A percentile compares a stretch with the other conserved stretches of the same genome.
Conservation (phyloP, 2,888 invertebrate genomes). For the Lasioglossum calceatum region DNA sequence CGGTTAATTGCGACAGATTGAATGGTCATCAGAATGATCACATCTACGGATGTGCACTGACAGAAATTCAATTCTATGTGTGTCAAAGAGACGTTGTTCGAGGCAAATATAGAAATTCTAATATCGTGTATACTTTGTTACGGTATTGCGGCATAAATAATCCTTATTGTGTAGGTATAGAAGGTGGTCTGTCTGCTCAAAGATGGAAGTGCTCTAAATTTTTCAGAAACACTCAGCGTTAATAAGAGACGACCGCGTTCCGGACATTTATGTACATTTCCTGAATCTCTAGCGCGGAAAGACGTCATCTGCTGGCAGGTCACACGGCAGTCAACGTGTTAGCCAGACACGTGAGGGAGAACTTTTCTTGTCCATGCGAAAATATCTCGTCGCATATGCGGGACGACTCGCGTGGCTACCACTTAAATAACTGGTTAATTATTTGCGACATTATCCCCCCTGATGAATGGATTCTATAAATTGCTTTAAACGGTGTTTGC, state of each 20-base stretch:
- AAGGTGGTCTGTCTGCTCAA: neutral
- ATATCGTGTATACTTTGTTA: neutral
- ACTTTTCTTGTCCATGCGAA: slow-evolving; percentile 3
- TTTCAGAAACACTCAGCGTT: slow-evolving; percentile 11
- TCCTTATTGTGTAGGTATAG: neutral
- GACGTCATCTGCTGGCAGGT: slow-evolving; percentile 26
- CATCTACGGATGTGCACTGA: neutral
- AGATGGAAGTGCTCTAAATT: slow-evolving; percentile 2
- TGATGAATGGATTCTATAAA: neutral
- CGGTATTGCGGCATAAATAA: neutral
- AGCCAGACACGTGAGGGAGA: slow-evolving; percentile 10
- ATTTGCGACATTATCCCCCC: neutral
- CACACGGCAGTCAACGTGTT: slow-evolving; percentile 60
- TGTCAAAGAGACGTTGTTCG: neutral
- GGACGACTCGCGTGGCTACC: neutral
- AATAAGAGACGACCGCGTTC: slow-evolving; percentile 3
- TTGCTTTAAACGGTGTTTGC: neutral
- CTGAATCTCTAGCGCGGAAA: neutral
- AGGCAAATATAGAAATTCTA: neutral
- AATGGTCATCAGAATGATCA: too few relatives aligned
- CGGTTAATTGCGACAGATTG: neutral
- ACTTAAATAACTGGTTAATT: slow-evolving; percentile 6
- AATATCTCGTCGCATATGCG: slow-evolving; percentile 6
- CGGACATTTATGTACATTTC: neutral
- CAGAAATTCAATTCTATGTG: neutral